Evolutionary conservation across 92 coral and sea anemone species (phyloP).

Genomic region (Galaxea fascicularis): DNA sequence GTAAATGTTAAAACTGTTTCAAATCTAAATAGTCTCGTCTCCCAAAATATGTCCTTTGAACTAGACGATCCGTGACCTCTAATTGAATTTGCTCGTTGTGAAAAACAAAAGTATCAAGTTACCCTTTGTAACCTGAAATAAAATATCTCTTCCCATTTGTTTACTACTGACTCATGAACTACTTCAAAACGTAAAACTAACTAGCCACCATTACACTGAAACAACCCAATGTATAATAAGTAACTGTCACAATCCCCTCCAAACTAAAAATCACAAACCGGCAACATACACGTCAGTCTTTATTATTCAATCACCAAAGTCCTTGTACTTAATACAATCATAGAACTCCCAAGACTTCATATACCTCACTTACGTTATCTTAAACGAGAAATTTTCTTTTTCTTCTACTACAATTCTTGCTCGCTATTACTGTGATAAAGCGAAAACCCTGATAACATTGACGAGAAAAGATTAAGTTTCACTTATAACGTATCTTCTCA

Average conservation of each 20-base stretch:
- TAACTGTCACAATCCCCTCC: too few species aligned
- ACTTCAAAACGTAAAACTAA: constrained; percentile 5
- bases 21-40: background rate
- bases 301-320: constrained; percentile 8
- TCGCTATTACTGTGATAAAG: constrained; percentile 1
- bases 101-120: background rate
- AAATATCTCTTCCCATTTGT: constrained; percentile 7
- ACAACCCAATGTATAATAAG: constrained; percentile 6
- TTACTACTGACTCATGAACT: constrained; percentile 4
- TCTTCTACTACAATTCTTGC: constrained; percentile 10
- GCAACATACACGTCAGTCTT: constrained; percentile 12
- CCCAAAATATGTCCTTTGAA: background rate
- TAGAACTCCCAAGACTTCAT: background rate
- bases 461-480: constrained; percentile 21
- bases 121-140: constrained; percentile 10
- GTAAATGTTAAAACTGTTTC: background rate
- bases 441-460: constrained; percentile 14
- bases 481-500: constrained; percentile 7
- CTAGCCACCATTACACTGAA: constrained; percentile 15
- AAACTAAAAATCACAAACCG: constrained; percentile 15
- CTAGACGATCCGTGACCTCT: too few species aligned
- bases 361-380: constrained; percentile 9
- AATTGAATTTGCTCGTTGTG: background rate
- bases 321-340: constrained; percentile 13
- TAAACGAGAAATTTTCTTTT: constrained; percentile 8